A percentile compares a stretch with the other conserved stretches of the same genome.
phyloP scores from a whole-genome alignment of 2,797 vertebrate species.

The Chaetodon trifasciatus region DNA sequence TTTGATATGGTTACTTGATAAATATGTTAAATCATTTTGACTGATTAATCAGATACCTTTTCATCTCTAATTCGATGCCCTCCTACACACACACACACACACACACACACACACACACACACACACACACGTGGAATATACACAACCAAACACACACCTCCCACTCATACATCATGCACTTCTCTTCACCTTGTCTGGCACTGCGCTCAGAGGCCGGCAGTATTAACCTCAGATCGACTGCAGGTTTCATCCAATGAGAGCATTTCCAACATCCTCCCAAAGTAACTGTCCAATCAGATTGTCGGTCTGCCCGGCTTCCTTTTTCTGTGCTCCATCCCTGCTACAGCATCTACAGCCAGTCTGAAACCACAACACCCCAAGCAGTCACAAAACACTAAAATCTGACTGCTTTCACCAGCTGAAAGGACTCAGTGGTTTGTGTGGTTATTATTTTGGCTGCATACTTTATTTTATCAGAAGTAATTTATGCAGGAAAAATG shows the following conservation, averaged over 20 bases:
- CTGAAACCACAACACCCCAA: constrained; percentile 31
- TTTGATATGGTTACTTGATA: background rate
- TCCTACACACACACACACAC: background rate
- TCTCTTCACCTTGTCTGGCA: constrained; percentile 28
- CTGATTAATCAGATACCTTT: background rate
- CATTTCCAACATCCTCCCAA: constrained; percentile 13
- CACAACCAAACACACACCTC: background rate
- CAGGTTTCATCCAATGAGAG: constrained; percentile 31
- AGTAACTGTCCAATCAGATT: constrained; percentile 8
- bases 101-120: background rate
- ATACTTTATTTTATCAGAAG: constrained; percentile 26
- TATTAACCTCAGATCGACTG: constrained; percentile 13
- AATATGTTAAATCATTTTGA: background rate
- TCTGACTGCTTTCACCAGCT: background rate
- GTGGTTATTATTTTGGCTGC: constrained; percentile 18
- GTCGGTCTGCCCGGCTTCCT: background rate
- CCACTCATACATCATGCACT: background rate
- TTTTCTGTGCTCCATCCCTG: constrained; percentile 9
- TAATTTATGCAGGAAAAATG: constrained; percentile 34
- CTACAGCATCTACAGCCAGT: constrained; percentile 2
- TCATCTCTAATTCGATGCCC: background rate
- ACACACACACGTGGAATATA: background rate
- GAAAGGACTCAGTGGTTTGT: constrained; percentile 23
- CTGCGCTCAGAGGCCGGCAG: constrained; percentile 19
- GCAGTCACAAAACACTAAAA: constrained; percentile 26